These are phyloP conservation scores for Stegodyphus dumicola DNA, from an alignment of 1,140 invertebrate genomes.

Conservation along the genomic window DNA sequence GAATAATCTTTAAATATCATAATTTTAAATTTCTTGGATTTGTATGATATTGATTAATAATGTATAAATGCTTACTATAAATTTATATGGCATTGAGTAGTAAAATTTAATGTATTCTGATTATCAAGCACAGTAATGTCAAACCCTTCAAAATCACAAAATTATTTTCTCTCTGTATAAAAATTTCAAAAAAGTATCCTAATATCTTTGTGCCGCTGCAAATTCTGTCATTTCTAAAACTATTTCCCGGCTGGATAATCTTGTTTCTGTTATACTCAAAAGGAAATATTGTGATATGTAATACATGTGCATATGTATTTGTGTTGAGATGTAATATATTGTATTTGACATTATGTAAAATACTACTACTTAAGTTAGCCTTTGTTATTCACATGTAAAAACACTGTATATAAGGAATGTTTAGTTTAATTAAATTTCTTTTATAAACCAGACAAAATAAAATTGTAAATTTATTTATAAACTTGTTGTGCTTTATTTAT, in stretches of 20 bases:
- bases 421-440: constrained; percentile 41
- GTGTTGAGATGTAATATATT: constrained; percentile 39
- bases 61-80: no score
- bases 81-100: no score
- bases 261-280: neutral
- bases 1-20: no score
- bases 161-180: no score
- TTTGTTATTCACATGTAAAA: constrained; percentile 21
- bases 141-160: no score
- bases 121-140: no score
- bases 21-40: no score
- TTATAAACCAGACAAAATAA: constrained; percentile 45
- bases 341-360: constrained; percentile 25
- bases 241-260: neutral
- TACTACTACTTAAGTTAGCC: constrained; percentile 40
- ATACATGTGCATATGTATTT: constrained; percentile 28
- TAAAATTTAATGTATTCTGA: no score
- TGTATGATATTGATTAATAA: no score
- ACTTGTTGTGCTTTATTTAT: no score
- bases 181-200: no score
- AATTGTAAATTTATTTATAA: neutral
- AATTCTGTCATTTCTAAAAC: neutral
- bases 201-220: neutral
- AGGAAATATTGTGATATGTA: constrained; percentile 46
- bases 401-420: constrained; percentile 46